phyloP scores from a whole-genome alignment of 2,888 invertebrate species.

The Reticulitermes lucifugus region DNA sequence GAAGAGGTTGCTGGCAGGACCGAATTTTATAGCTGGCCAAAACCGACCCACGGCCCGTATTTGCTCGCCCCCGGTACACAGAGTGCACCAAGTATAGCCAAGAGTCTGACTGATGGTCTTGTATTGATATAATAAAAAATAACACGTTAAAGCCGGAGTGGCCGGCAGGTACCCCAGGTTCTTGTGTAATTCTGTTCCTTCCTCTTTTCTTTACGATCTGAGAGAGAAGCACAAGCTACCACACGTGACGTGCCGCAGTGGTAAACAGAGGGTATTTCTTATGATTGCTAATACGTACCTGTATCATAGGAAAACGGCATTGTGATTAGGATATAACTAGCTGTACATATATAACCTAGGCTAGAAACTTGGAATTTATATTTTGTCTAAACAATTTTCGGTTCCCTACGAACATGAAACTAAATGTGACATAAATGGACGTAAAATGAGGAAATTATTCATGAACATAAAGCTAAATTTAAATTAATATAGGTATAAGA shows the following conservation, averaged over 20 bases:
- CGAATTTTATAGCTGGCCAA: too few relatives aligned
- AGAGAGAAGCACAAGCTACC: conserved; percentile 18
- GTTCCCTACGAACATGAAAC: conserved; percentile 13
- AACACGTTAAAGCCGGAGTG: background rate
- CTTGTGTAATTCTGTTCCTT: background rate
- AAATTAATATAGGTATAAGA: background rate
- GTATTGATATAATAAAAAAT: conserved; percentile 27
- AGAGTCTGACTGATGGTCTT: conserved; percentile 16
- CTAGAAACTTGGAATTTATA: background rate
- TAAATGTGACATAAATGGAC: conserved; percentile 12
- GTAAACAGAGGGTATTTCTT: background rate
- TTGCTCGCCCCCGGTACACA: background rate
- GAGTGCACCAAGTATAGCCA: background rate
- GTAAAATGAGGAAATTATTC: conserved; percentile 8
- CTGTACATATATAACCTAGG: background rate
- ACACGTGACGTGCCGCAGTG: background rate
- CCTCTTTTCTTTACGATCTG: background rate
- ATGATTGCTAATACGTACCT: background rate
- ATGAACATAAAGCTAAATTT: conserved; percentile 6
- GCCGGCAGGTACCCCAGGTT: background rate
- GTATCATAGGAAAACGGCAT: background rate
- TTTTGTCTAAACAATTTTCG: background rate
- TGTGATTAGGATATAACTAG: conserved; percentile 1
- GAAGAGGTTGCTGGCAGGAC: too few relatives aligned
- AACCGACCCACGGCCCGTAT: too few relatives aligned